phyloP scores from a whole-genome alignment of 2,113 vertebrate species.

The Condylura cristata region DNA sequence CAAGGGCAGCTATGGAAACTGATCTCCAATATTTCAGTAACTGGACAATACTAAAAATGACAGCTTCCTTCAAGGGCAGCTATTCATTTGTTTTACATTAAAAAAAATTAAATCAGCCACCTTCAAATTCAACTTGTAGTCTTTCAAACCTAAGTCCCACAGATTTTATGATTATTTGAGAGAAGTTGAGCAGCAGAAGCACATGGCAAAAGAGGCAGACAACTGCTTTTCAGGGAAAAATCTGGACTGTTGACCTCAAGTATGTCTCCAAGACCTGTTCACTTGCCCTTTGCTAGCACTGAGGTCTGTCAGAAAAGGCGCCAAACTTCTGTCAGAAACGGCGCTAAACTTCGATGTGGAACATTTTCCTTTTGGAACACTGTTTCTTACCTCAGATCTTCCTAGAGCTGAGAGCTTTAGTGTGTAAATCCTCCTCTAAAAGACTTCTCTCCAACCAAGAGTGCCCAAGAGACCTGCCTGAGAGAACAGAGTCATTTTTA shows the following conservation, averaged over 20 bases:
- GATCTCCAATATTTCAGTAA: constrained; percentile 14
- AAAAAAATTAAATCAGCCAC: background rate
- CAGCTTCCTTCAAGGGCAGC: background rate
- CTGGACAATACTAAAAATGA: background rate
- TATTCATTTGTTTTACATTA: constrained; percentile 10
- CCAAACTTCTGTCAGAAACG: background rate
- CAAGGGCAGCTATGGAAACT: constrained; percentile 54
- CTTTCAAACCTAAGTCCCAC: background rate
- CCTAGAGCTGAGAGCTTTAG: background rate
- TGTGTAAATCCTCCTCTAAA: background rate
- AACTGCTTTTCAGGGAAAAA: background rate
- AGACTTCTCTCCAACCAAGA: background rate
- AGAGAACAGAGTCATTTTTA: background rate
- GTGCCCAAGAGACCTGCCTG: background rate
- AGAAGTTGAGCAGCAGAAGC: background rate
- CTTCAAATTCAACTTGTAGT: background rate
- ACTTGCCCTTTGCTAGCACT: background rate
- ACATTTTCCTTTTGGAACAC: too few species aligned
- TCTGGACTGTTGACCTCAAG: background rate
- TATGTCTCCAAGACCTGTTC: background rate
- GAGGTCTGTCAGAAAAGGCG: background rate
- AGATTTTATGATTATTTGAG: background rate
- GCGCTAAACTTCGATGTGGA: background rate
- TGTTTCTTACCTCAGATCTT: background rate
- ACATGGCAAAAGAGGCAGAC: background rate